Evolutionary conservation across 2,113 vertebrate genomes (phyloP), one percentile per base, ranked within the genome.

Genomic region (Murina feae): DNA sequence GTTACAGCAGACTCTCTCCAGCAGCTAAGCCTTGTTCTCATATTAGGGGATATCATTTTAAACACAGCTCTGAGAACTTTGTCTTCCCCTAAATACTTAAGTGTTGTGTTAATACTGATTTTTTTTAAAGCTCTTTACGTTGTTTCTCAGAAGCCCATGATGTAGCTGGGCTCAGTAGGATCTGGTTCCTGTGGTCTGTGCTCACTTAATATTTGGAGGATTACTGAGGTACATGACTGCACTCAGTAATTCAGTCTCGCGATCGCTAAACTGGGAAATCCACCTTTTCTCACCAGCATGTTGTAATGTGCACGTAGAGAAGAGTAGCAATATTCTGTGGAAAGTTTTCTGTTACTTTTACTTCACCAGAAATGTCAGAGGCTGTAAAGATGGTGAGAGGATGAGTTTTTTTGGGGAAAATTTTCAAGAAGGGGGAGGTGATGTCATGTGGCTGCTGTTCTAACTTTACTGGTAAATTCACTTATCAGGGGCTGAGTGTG

Each of bases 41-140:
- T 63, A 78, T 23, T 55, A 65, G 20, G 9, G n/a, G 23, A 35
- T 49, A 39, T 20, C 44, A 79, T 84, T 97, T 86, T 71, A 93
- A 89, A 79, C 51, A 58, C 5, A 86, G 23, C 30, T 63, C 60
- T 63, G 28, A 66, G 91, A 86, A 79, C 75, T 35, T 28, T 79
- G 32, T 78, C 44, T 55, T 86, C 5, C 28, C 79, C 7, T 76
- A 95, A 75, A 68, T 84, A n/a, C 75, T 93, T 74, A 74, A 79
- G 76, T 91, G 11, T 25, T 86, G 35, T 85, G 30, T 89, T 86
- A 82, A n/a, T 69, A 47, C 21, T 90, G 53, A 95, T 86, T 51
- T 42, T 55, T 75, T 44, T 58, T 81, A 72, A 21, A 47, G 1
- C 3, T 55, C 30, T 55, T 69, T 53, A 37, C 53, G 32, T 23